Percentiles rank a stretch among this genome's conserved stretches.
Conservation (phyloP, 2,797 vertebrate species). For the Oreortyx pictus region DNA sequence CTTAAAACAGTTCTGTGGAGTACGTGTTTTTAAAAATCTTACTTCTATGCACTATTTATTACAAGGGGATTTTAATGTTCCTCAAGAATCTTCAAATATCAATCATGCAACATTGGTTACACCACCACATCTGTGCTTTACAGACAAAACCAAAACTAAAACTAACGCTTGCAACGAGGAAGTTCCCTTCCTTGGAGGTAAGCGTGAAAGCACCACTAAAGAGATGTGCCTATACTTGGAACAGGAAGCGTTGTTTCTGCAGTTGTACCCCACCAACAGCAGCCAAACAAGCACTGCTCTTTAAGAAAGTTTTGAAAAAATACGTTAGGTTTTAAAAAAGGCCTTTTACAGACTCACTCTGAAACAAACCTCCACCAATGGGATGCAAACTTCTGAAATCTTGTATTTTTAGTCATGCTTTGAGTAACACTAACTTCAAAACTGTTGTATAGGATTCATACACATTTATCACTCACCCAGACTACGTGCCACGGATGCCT, state of each 20-base stretch:
- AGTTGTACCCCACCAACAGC: not conserved
- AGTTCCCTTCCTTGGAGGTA: slow-evolving; percentile 38
- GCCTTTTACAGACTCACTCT: not conserved
- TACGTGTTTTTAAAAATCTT: not conserved
- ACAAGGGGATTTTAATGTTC: not conserved
- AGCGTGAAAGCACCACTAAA: not conserved
- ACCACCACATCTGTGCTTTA: slow-evolving; percentile 35
- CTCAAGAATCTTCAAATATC: not conserved
- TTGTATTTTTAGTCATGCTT: not conserved
- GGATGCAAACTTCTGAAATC: not conserved
- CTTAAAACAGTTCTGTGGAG: not conserved
- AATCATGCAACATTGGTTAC: not conserved
- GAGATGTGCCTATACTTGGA: not conserved
- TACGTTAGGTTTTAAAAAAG: not conserved
- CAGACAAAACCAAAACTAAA: not conserved
- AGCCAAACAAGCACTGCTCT: not conserved
- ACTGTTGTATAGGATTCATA: not conserved
- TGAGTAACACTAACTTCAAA: not conserved
- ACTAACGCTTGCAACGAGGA: slow-evolving; percentile 26
- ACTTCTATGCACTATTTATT: not conserved
- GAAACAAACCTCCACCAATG: not conserved
- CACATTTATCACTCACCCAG: not conserved
- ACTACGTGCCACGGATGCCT: fast-evolving
- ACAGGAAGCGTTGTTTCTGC: not conserved
- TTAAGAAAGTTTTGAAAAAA: not conserved